Percentiles rank a stretch among this genome's conserved stretches.
Evolutionary conservation across 1,140 invertebrate species (phyloP).

Genomic region (Hylaeus anthracinus): DNA sequence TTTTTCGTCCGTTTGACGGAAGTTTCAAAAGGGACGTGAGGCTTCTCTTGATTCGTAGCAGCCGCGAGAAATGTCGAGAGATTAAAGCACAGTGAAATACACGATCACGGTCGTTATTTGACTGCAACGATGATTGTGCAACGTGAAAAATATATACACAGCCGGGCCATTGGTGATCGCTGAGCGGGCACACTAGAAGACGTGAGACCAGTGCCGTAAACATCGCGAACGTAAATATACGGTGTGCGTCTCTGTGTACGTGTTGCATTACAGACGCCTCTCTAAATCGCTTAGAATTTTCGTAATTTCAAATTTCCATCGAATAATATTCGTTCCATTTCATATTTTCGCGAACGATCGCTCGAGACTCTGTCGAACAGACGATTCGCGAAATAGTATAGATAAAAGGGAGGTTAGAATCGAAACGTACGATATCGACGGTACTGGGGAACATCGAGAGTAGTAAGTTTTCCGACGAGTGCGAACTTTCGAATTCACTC

Average conservation of each 20-base stretch:
- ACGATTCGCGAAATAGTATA: neutral
- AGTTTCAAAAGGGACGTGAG: conserved; percentile 4
- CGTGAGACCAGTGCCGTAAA: conserved; percentile 61
- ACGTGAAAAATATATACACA: conserved; percentile 55
- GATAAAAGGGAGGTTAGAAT: conserved; percentile 54
- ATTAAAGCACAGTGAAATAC: neutral
- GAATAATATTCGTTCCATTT: neutral
- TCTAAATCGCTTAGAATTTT: conserved; percentile 38
- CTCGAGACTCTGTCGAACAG: neutral
- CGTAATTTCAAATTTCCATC: conserved; percentile 22
- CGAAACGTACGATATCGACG: conserved; percentile 33
- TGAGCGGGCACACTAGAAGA: conserved; percentile 39
- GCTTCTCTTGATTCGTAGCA: neutral
- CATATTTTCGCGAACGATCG: neutral
- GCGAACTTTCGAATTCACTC: conserved; percentile 17
- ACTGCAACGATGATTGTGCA: conserved; percentile 35
- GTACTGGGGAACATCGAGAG: conserved; percentile 16
- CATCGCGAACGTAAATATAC: conserved; percentile 62
- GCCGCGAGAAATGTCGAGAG: neutral
- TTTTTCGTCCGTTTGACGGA: conserved; percentile 47
- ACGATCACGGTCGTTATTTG: neutral
- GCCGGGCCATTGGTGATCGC: conserved; percentile 34
- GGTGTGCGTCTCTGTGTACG: conserved; percentile 48
- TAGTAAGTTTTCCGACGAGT: conserved; percentile 26
- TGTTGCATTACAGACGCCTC: conserved; percentile 56